Evolutionary conservation across 2,888 invertebrate species (phyloP).

Genomic region (Chironomus tentans): DNA sequence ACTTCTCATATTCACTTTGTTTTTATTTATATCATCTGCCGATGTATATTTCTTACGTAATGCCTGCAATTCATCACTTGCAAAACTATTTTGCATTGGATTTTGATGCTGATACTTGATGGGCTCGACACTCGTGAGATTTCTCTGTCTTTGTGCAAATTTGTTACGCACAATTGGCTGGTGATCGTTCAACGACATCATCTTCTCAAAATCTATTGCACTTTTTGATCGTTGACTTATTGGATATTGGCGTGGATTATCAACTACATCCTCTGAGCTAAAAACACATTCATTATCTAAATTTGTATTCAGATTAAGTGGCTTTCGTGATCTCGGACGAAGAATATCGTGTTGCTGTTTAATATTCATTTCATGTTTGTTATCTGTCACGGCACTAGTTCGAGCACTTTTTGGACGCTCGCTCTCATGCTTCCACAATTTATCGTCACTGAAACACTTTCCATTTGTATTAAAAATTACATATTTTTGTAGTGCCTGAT

Average conservation of each 20-base stretch:
- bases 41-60: constrained; percentile 26
- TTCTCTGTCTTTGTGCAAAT: background rate
- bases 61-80: constrained; percentile 15
- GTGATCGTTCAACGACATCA: background rate
- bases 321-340: constrained; percentile 58
- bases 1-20: constrained; percentile 28
- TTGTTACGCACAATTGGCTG: constrained; percentile 1
- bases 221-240: constrained; percentile 28
- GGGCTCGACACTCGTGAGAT: constrained; percentile 36
- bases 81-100: constrained; percentile 40
- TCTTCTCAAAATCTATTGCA: constrained; percentile 16
- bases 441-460: constrained; percentile 42
- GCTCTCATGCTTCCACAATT: constrained; percentile 38
- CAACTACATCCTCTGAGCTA: constrained; percentile 37
- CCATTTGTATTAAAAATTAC: constrained; percentile 30
- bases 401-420: constrained; percentile 31
- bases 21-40: constrained; percentile 26
- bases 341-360: constrained; percentile 34
- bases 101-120: constrained; percentile 30
- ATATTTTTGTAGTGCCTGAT: constrained; percentile 19
- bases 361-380: constrained; percentile 28
- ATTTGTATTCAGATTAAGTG: constrained; percentile 52
- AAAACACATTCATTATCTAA: constrained; percentile 39
- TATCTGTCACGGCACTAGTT: constrained; percentile 27
- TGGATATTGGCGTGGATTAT: constrained; percentile 25